Evolutionary conservation across 2,888 invertebrate species (phyloP).

Genomic region (Megastigmus dorsalis): DNA sequence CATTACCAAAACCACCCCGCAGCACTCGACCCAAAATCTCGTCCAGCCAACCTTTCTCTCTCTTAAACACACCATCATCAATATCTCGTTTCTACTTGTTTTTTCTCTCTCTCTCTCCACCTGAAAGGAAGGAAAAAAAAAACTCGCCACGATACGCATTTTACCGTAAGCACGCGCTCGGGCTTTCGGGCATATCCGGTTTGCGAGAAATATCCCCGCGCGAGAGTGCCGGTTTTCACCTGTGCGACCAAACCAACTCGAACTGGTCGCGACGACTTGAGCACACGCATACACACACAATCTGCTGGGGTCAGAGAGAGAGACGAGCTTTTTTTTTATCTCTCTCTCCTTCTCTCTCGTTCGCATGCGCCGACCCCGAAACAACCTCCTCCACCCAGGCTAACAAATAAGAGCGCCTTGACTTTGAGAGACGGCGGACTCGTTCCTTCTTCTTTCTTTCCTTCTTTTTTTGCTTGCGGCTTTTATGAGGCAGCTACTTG

Average conservation of each 20-base stretch:
- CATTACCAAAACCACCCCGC: too few species aligned
- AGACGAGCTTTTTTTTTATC: constrained; percentile 33
- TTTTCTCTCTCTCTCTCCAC: too few species aligned
- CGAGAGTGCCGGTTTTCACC: constrained; percentile 54
- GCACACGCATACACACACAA: background rate
- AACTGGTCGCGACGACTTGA: constrained; percentile 36
- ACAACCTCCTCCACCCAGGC: constrained; percentile 35
- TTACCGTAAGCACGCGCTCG: constrained; percentile 32
- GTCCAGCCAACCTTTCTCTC: too few species aligned
- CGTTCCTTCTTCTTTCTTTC: constrained; percentile 4
- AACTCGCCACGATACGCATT: constrained; percentile 10
- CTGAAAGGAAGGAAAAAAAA: too few species aligned
- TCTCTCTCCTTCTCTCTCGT: too few species aligned
- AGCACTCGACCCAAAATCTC: too few species aligned
- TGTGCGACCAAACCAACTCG: too few species aligned
- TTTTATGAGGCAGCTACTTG: too few species aligned
- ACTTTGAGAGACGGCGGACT: constrained; percentile 37
- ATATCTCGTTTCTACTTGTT: too few species aligned
- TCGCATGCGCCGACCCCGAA: constrained; percentile 29
- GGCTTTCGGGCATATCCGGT: constrained; percentile 50
- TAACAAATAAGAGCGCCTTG: constrained; percentile 37
- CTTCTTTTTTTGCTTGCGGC: too few species aligned
- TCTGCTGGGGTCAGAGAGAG: constrained; percentile 31
- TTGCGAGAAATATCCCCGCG: constrained; percentile 37
- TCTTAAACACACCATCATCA: too few species aligned